phyloP scores from a whole-genome alignment of 2,888 invertebrate genomes.

The Euspilapteryx auroguttella region DNA sequence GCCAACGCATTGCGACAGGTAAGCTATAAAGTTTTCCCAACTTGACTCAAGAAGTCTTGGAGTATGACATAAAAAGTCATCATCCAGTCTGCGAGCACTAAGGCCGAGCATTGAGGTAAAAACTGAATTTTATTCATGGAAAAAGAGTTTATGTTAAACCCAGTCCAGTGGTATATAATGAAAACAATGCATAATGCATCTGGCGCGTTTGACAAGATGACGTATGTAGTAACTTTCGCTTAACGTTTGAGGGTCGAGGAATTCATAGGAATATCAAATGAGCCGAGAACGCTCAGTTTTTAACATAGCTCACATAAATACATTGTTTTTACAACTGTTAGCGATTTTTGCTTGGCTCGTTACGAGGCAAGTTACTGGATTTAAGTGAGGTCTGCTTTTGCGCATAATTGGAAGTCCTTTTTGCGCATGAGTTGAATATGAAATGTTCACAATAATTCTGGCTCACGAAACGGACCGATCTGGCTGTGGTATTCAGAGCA shows the following conservation, averaged over 20 bases:
- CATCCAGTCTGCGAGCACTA: too few species aligned
- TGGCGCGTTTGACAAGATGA: constrained; percentile 44
- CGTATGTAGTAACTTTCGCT: constrained; percentile 44
- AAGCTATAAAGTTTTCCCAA: too few species aligned
- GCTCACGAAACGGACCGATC: too few species aligned
- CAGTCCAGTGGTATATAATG: constrained; percentile 61
- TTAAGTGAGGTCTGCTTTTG: constrained; percentile 43
- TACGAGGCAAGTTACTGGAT: constrained; percentile 21
- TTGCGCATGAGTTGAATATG: constrained; percentile 42
- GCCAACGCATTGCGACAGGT: too few species aligned
- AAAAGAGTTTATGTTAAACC: constrained; percentile 55
- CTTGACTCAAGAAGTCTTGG: too few species aligned
- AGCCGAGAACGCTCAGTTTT: constrained; percentile 1
- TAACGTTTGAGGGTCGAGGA: constrained; percentile 10
- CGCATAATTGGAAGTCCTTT: constrained; percentile 51
- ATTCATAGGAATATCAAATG: constrained; percentile 3
- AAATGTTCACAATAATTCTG: constrained; percentile 37
- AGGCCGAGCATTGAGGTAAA: constrained; percentile 30
- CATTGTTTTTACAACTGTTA: constrained; percentile 6
- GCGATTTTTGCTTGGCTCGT: constrained; percentile 34
- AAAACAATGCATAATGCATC: constrained; percentile 56
- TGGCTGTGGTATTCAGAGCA: too few species aligned
- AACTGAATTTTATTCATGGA: constrained; percentile 49
- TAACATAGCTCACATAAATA: constrained; percentile 2
- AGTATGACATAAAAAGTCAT: too few species aligned